phyloP scores from a whole-genome alignment of 2,797 vertebrate genomes.

The Myotis daubentonii region DNA sequence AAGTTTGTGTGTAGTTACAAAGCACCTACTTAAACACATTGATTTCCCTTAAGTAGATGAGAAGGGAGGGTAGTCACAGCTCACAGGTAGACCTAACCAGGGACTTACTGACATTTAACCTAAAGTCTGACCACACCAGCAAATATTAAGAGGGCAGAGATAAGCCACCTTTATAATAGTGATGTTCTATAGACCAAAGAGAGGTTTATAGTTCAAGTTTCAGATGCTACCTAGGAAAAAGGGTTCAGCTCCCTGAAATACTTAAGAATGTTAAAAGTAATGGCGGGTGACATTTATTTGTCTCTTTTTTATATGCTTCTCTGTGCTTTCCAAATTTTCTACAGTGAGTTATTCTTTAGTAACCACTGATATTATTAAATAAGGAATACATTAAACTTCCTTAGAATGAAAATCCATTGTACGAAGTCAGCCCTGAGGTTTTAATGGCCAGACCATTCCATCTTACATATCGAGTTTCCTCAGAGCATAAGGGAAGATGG shows the following conservation, averaged over 20 bases:
- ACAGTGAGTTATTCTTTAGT: neutral
- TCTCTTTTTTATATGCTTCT: neutral
- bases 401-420: neutral
- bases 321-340: neutral
- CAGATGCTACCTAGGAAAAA: neutral
- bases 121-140: neutral
- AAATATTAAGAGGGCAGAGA: neutral
- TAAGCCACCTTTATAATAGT: neutral
- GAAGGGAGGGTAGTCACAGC: neutral
- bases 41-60: neutral
- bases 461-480: neutral
- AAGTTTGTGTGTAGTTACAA: neutral
- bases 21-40: neutral
- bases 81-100: neutral
- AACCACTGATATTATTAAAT: neutral
- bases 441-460: neutral
- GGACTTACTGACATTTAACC: neutral
- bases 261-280: neutral
- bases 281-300: neutral
- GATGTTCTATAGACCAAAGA: neutral
- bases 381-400: constrained; percentile 1
- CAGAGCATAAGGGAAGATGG: neutral
- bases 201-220: neutral
- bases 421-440: neutral
- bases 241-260: neutral